Percentiles rank a stretch among this genome's conserved stretches.
phyloP scores from a whole-genome alignment of 2,888 invertebrate species.

The Drosophila neotestacea region DNA sequence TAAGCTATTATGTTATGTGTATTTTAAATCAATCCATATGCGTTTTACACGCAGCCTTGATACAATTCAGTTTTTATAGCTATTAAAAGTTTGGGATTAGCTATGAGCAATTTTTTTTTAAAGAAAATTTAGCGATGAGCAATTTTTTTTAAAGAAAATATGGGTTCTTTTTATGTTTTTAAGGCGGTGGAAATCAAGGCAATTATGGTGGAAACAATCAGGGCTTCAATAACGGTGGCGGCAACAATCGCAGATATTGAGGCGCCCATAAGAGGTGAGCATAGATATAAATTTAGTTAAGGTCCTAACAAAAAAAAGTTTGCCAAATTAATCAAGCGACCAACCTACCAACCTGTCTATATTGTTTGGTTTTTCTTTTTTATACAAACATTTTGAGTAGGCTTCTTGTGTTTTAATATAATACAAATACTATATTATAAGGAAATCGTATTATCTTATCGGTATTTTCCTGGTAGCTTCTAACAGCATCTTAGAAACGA shows the following conservation, averaged over 20 bases:
- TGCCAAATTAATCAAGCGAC: conserved; percentile 22
- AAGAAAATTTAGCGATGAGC: conserved; percentile 4
- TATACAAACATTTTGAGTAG: conserved; percentile 33
- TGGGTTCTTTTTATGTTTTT: conserved; percentile 86
- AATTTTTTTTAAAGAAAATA: conserved; percentile 88
- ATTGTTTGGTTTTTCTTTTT: conserved; percentile 28
- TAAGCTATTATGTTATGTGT: conserved; percentile 75
- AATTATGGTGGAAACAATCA: conserved; percentile 86
- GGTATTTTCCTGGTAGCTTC: conserved; percentile 53
- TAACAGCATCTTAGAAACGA: conserved; percentile 54
- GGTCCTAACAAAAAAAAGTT: conserved; percentile 44
- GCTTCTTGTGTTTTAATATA: conserved; percentile 33
- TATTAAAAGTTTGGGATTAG: conserved; percentile 19
- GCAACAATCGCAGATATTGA: conserved; percentile 86
- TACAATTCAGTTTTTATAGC: conserved; percentile 46
- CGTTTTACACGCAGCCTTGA: conserved; percentile 68
- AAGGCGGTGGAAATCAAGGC: conserved; percentile 86
- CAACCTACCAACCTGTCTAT: conserved; percentile 23
- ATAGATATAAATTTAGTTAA: conserved; percentile 57
- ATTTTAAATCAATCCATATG: conserved; percentile 43
- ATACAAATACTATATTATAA: conserved; percentile 17
- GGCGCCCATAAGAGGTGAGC: conserved; percentile 73
- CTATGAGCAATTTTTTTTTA: neutral
- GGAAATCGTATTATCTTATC: conserved; percentile 36
- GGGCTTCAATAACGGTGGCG: conserved; percentile 83